Conservation (phyloP, 1,140 invertebrate species). For the Bombyx mori region ASM3026992v2 NC_085121.1:9022001-9022500, state of each 20-base stretch:
- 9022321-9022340: not conserved
- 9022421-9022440: too few species aligned
- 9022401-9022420: too few species aligned
- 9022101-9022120: conserved; percentile 57
- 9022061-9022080: conserved; percentile 24
- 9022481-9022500: too few species aligned
- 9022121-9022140: conserved; percentile 56
- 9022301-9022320: not conserved
- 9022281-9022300: conserved; percentile 69
- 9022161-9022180: conserved; percentile 71
- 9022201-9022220: conserved; percentile 50
- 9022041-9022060: conserved; percentile 34
- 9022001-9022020: not conserved
- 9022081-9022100: conserved; percentile 43
- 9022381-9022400: too few species aligned
- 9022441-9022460: too few species aligned
- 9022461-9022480: too few species aligned
- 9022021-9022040: conserved; percentile 23
- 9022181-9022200: conserved; percentile 72
- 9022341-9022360: too few species aligned
- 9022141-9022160: conserved; percentile 73
- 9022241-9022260: conserved; percentile 69
- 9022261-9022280: conserved; percentile 81
- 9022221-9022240: conserved; percentile 59
- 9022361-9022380: too few species aligned